Base-by-base conservation (phyloP, 2,888 invertebrate species). In the Netelia inedita region DNA sequence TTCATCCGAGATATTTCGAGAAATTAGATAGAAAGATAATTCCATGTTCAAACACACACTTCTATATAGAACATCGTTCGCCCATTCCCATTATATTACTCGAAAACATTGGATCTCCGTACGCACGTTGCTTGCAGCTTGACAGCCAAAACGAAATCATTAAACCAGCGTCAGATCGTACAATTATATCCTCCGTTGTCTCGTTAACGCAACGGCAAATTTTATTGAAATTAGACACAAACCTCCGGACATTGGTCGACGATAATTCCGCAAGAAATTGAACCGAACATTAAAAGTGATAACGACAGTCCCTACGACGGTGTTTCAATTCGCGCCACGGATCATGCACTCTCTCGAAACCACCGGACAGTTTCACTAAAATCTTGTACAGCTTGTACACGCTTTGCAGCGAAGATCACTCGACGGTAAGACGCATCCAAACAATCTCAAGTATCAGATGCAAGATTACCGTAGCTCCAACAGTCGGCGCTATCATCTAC, bases 401-500 rank as follows among this genome's bases (percentile, higher is more conserved):
- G 28, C 16, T 8, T 35, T 6, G 35, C 35, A 35, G 16, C 35
- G 35, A 55, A 71, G 55, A 55, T 68, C 23, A 14, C 53, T 68
- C 16, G 69, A 35, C n/a, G 28, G 50, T n/a, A 8, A 14, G 14
- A 46, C 35, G n/a, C 46, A 14, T 28, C 28, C 14, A 53, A 71
- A 55, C 53, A 71, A 71, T 71, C 69, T 71, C 16, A 53, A 19
- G 16, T 16, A 16, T 5, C 16, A 71, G 69, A 71, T 71, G 50
- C 28, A 71, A 63, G 61, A 74, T 63, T 74, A 43, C 50, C 23
- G 16, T 61, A 23, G 14, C 3, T 46, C 14, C 35, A 35, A 35
- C 35, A 46, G 2, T 46, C 46, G 46, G 14, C 46, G 14, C 46
- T 46, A 46, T 35, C 35, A 35, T 46, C 46, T 11, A 46, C 14